Conservation (phyloP, 2,113 vertebrate species). For the Proterorhinus semilunaris region DNA sequence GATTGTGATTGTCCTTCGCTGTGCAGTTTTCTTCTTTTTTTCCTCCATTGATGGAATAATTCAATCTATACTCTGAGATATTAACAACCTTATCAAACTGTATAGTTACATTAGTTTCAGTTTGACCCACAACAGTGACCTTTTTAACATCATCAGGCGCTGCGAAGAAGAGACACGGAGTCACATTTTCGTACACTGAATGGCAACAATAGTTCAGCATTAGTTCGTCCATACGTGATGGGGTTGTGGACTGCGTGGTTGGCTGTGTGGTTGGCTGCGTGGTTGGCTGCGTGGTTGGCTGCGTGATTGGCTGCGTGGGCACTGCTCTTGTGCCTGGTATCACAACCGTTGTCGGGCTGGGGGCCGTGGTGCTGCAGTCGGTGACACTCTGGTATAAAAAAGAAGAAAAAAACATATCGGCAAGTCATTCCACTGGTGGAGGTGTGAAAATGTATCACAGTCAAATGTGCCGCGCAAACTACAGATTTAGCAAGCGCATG, state of each 20-base stretch:
- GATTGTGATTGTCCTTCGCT: too few relatives aligned
- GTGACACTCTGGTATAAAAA: neutral
- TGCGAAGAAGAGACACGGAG: neutral
- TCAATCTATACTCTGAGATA: neutral
- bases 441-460: neutral
- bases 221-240: slow-evolving; percentile 12
- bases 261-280: accelerated
- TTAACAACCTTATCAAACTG: neutral
- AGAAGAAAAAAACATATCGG: neutral
- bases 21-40: accelerated
- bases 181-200: neutral
- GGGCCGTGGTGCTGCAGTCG: neutral
- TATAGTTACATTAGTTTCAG: slow-evolving; percentile 15
- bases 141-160: neutral
- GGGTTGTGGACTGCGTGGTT: neutral
- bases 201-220: neutral
- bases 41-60: neutral
- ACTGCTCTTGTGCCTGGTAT: too few relatives aligned
- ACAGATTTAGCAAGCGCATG: too few relatives aligned
- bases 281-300: accelerated
- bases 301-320: accelerated
- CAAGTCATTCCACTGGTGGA: neutral
- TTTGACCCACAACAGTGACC: neutral
- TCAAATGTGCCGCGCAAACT: too few relatives aligned
- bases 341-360: neutral